Evolutionary conservation across 2,797 vertebrate species (phyloP), one percentile per base, ranked within the genome.

Genomic region (Takifugu rubripes): DNA sequence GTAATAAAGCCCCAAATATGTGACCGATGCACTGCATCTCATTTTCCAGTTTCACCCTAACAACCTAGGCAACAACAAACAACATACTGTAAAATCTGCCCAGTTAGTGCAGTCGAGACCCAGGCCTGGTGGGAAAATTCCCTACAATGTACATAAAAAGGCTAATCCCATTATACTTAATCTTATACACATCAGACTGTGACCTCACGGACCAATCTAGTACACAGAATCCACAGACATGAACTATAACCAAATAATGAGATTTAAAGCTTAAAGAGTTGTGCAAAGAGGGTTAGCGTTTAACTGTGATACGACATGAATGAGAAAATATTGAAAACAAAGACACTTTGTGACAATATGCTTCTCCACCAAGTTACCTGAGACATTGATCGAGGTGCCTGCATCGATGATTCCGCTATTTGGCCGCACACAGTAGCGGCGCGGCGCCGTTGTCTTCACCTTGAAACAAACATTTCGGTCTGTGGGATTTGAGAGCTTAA

Each of bases 391-490:
- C 45, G 96, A 98, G 77, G 96, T 94, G 66, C 96, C 96, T 5
- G 94, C 94, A 65, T 98, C 96, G 3, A 99, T 94, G 89, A 98
- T 93, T 73, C 97, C 97, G 45, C 96, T 99, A 93, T 99, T 99
- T 76, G 97, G 97, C 82, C 96, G 91, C 73, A 99, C 96, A 46
- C 97, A 99, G 88, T 99, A 99, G 77, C 97, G 93, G 54, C 96
- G 96, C 0, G 97, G 97, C 1, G 97, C 97, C 2, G 97, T 99
- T 46, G 96, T 99, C 94, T 99, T 99, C 75, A 99, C 96, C 91
- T 99, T 99, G 84, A 99, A 99, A 81, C 96, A 98, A 71, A 99
- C 93, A 65, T 96, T 98, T 85, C 92, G 93, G 76, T 99, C 96
- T 91, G 95, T 95, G 10, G 97, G 95, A 84, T 99, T 99, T 83